These are phyloP conservation scores for Clarias batrachus DNA, from an alignment of 2,113 vertebrate species.

Conservation along the genomic window DNA sequence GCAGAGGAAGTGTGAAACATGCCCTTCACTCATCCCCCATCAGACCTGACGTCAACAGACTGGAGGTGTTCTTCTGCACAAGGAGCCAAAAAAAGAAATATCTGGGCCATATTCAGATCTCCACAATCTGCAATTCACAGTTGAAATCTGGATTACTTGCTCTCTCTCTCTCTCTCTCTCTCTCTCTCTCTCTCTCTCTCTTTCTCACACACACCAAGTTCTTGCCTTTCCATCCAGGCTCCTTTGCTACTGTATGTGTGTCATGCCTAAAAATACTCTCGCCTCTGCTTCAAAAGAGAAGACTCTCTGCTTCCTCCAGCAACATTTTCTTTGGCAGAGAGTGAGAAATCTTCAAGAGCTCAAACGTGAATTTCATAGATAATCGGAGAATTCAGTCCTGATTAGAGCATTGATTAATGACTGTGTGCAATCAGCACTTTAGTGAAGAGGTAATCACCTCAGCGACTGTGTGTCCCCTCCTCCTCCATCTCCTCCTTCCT, in stretches of 20 bases:
- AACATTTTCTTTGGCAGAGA: constrained; percentile 28
- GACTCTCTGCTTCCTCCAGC: constrained; percentile 29
- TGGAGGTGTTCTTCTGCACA: constrained; percentile 54
- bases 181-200: constrained; percentile 22
- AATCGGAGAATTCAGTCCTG: constrained; percentile 41
- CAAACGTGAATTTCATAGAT: constrained; percentile 27
- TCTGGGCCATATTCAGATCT: constrained; percentile 68
- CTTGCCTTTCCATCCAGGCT: constrained; percentile 39
- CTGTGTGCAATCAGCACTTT: constrained; percentile 52
- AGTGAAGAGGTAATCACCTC: constrained; percentile 47
- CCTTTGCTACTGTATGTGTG: constrained; percentile 43
- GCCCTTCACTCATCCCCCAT: constrained; percentile 27
- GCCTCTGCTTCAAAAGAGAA: constrained; percentile 46
- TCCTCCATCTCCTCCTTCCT: not conserved
- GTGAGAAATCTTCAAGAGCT: constrained; percentile 34
- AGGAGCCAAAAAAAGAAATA: constrained; percentile 50
- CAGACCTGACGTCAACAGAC: constrained; percentile 60
- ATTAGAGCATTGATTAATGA: constrained; percentile 51
- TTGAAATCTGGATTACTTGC: constrained; percentile 48
- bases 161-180: not conserved
- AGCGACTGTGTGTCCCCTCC: constrained; percentile 7
- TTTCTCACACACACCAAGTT: constrained; percentile 2
- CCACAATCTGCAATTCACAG: constrained; percentile 47
- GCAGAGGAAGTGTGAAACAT: constrained; percentile 41
- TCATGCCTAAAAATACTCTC: constrained; percentile 52